phyloP scores from a whole-genome alignment of 1,140 invertebrate genomes.

The Drosophila lowei region DNA sequence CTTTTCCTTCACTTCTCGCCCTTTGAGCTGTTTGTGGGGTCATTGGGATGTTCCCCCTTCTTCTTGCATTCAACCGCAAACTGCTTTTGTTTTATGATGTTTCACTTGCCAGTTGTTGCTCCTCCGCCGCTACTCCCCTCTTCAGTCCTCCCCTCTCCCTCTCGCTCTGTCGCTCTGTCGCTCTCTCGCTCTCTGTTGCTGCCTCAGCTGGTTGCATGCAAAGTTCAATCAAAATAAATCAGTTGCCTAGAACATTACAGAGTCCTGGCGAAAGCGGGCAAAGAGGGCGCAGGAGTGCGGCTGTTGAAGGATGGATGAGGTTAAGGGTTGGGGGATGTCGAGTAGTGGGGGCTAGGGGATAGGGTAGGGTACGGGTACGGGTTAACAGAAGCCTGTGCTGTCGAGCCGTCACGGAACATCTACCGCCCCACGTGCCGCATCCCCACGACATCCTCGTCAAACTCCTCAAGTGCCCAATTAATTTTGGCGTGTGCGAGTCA shows the following conservation, averaged over 20 bases:
- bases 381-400: conserved; percentile 48
- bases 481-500: conserved; percentile 61
- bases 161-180: neutral
- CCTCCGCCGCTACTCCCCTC: neutral
- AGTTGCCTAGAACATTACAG: conserved; percentile 69
- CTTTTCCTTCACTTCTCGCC: neutral
- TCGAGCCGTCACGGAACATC: conserved; percentile 50
- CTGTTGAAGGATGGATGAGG: too few species aligned
- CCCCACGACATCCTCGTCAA: conserved; percentile 19
- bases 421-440: neutral
- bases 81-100: conserved; percentile 60
- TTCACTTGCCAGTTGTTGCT: conserved; percentile 59
- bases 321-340: neutral
- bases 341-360: neutral
- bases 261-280: neutral
- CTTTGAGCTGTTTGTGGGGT: conserved; percentile 14
- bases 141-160: too few species aligned
- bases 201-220: conserved; percentile 65
- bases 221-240: conserved; percentile 81
- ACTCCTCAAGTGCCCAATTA: conserved; percentile 62
- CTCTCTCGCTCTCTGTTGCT: conserved; percentile 7
- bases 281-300: neutral
- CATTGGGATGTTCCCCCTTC: conserved; percentile 23
- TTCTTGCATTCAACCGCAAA: conserved; percentile 46
- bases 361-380: conserved; percentile 23